Percentiles rank a stretch among this genome's conserved stretches.
These are phyloP conservation scores for Anas flavirostris DNA, from an alignment of 2,797 vertebrate genomes.

Conservation along the genomic window DNA sequence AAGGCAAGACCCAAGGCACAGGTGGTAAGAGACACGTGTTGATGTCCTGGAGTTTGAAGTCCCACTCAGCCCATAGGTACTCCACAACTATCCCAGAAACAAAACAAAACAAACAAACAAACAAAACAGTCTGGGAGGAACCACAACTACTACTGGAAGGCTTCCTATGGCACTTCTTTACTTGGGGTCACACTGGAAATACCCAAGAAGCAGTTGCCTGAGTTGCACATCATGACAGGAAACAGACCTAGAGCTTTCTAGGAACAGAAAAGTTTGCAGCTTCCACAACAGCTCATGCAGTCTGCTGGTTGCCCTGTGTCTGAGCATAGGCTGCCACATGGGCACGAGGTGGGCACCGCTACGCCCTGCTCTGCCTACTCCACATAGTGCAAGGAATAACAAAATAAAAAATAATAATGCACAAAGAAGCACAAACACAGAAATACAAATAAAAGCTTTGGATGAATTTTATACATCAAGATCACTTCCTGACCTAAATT, in stretches of 20 bases:
- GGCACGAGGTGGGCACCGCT: background rate
- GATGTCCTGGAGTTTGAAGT: too few relatives aligned
- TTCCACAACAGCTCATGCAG: background rate
- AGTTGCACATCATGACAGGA: fast-evolving
- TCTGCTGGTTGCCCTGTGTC: background rate
- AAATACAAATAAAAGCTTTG: background rate
- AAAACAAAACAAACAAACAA: background rate
- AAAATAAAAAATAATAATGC: background rate
- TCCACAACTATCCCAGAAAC: background rate
- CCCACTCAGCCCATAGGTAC: background rate
- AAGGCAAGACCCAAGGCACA: fast-evolving
- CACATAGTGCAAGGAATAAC: background rate
- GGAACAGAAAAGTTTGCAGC: background rate
- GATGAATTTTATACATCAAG: background rate
- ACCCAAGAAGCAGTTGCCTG: background rate
- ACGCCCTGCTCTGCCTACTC: background rate
- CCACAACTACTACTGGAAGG: background rate
- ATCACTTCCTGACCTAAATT: background rate
- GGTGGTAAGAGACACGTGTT: background rate
- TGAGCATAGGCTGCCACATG: fast-evolving
- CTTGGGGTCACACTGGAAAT: background rate
- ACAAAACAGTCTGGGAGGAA: background rate
- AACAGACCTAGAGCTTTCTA: background rate
- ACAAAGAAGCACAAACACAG: background rate
- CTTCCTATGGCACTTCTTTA: background rate